phyloP scores from a whole-genome alignment of 2,888 invertebrate species.

The Sisyra terminalis region DNA sequence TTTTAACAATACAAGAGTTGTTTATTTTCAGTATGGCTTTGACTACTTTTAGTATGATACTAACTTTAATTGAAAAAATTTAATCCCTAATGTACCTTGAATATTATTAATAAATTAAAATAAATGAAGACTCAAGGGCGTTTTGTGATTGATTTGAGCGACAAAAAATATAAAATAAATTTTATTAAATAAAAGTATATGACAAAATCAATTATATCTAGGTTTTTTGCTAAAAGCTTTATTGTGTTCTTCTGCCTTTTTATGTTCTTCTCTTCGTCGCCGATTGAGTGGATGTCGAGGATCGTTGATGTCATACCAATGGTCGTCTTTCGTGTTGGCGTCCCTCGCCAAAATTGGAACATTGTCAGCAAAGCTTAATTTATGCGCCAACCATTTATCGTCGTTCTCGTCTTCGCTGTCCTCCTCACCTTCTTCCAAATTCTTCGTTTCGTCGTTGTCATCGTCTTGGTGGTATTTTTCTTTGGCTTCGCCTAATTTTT shows the following conservation, averaged over 20 bases:
- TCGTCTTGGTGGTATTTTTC: conserved; percentile 28
- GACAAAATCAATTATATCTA: too few species aligned
- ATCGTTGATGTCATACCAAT: conserved; percentile 95
- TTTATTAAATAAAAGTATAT: too few species aligned
- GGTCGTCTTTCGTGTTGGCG: conserved; percentile 81
- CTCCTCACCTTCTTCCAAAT: conserved; percentile 22
- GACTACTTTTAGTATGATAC: too few species aligned
- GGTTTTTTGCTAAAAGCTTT: conserved; percentile 1
- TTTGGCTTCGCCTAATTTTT: conserved; percentile 53
- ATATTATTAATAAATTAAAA: too few species aligned
- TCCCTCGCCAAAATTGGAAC: conserved; percentile 69
- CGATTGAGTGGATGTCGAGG: conserved; percentile 90
- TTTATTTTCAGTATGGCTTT: too few species aligned
- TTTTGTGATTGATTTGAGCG: too few species aligned
- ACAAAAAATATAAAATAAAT: too few species aligned
- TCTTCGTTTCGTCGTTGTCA: conserved; percentile 23
- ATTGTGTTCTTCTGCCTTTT: conserved; percentile 28
- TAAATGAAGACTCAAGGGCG: too few species aligned
- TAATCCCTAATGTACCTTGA: too few species aligned
- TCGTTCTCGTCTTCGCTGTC: conserved; percentile 21
- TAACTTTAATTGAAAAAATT: too few species aligned
- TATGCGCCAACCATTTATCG: conserved; percentile 36
- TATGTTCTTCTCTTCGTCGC: conserved; percentile 52
- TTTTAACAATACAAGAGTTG: too few species aligned
- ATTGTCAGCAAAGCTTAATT: conserved; percentile 48